Evolutionary conservation across 2,797 vertebrate genomes (phyloP), one percentile per base, ranked within the genome.

Genomic region (Poecilia velifera): DNA sequence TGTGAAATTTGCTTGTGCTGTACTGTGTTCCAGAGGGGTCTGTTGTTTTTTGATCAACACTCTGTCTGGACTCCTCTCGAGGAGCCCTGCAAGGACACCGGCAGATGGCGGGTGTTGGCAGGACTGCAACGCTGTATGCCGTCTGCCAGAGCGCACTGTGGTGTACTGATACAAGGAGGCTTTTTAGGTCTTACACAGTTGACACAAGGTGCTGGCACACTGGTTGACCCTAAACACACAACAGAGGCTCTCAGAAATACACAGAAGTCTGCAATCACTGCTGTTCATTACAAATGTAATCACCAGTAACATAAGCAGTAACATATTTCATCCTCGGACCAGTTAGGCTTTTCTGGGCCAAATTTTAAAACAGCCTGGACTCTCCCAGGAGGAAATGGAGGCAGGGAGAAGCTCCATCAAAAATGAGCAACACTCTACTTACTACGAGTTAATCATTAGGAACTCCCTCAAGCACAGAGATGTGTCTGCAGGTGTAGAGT

Each of bases 31-130:
- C 87, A 86, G 81, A 79, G 71, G 82, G 68, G 73, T 90, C 87
- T 88, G 87, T 89, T 91, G 87, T 89, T 90, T 85, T 79, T 86
- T 80, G 79, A 80, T 81, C 47, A 3, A 87, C 84, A 78, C 80
- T 78, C 81, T 84, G 76, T 74, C 84, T 86, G 86, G 84, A 88
- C 82, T 90, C 78, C 80, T 88, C 66, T 59, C 59, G 41, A 84
- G 80, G 84, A 87, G 86, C 51, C 2, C 75, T 57, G 53, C 72
- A 66, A 90, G 82, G 85, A 87, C 76, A 59, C 8, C 76, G 87
- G 85, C 92, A 94, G 93, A 92, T 92, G 93, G 94, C 74, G 13
- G 78, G 78, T 47, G 73, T 43, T 90, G 91, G 89, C 88, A 46
- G 5, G 78, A 74, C 73, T 86, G 76, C 7, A 25, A 68, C 41